Base-by-base conservation (phyloP, 2,888 invertebrate species). In the Metalampra italica region DNA sequence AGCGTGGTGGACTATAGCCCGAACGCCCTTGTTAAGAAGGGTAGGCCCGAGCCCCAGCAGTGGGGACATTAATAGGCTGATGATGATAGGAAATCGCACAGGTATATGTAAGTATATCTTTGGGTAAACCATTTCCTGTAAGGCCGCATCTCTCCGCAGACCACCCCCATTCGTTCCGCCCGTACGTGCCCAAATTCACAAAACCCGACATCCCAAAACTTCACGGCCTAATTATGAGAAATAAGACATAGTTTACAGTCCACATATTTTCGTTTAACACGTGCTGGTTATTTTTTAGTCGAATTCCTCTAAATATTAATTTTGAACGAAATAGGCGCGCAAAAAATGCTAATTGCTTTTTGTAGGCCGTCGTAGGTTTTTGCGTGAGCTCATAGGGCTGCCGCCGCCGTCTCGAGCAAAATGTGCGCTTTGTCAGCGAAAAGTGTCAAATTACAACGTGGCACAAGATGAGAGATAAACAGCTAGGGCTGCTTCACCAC, bases 361-460 rank as follows among this genome's bases (percentile, higher is more conserved):
- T 87, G 81, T 83, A 57, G 71, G 64, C 11, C 64, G 59, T 57
- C 56, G 56, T 71, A 61, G 63, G 80, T 88, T 88, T 88, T 88
- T 87, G 78, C 80, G 75, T 68, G 64, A 59, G 68, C 67, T 67
- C 73, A 70, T 75, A 71, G 70, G 63, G 68, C 66, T 70, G 22
- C 22, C 22, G 22, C 22, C 22, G 22, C 22, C 22, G 74, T 65
- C 63, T 72, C 67, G 73, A 80, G 82, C 82, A 85, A 87, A n/a
- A 88, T 84, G 86, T 88, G 88, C 79, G 78, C 78, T 86, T 86
- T 88, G 88, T 87, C 88, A 88, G 75, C 45, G 84, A 75, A 88
- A 88, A 88, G 89, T 89, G 89, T 89, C 88, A 87, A 86, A 86
- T 89, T 88, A 88, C n/a, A n/a, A n/a, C 89, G 71, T 81, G 76